Conservation (phyloP, 2,888 invertebrate species). For the Diarsia brunnea region DNA sequence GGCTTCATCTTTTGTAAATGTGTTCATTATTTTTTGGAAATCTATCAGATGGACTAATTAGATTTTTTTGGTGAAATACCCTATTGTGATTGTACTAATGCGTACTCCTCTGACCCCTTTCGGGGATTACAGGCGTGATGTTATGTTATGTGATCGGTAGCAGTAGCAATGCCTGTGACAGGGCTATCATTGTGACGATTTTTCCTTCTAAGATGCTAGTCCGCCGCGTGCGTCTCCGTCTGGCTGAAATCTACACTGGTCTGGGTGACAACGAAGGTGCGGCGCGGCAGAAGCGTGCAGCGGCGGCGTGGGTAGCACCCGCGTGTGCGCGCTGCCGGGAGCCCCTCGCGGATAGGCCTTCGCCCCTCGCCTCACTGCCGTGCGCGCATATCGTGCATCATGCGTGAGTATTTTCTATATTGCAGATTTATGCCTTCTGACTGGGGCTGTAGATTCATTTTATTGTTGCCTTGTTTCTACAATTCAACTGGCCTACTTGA, state of each 20-base stretch:
- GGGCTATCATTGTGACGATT: not conserved
- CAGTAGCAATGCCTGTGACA: not conserved
- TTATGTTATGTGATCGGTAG: too few relatives aligned
- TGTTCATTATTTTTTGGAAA: too few relatives aligned
- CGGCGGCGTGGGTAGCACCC: slow-evolving; percentile 92
- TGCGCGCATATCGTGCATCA: slow-evolving; percentile 97
- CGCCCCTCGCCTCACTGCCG: slow-evolving; percentile 94
- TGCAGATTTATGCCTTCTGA: too few relatives aligned
- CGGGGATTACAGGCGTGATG: too few relatives aligned
- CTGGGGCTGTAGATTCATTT: too few relatives aligned
- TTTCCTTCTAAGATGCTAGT: slow-evolving; percentile 92
- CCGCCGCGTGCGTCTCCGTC: slow-evolving; percentile 94
- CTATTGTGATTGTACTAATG: too few relatives aligned
- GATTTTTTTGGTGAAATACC: too few relatives aligned
- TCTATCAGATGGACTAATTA: too few relatives aligned
- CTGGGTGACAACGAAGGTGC: slow-evolving; percentile 95
- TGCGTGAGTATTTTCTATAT: slow-evolving; percentile 88
- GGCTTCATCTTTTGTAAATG: too few relatives aligned
- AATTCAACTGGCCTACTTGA: too few relatives aligned
- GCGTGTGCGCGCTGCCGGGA: slow-evolving; percentile 96
- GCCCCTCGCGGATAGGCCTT: slow-evolving; percentile 91
- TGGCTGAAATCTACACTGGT: slow-evolving; percentile 95
- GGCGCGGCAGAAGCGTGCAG: slow-evolving; percentile 94
- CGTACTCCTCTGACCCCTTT: too few relatives aligned
- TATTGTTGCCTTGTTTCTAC: too few relatives aligned